Evolutionary conservation across 2,113 vertebrate genomes (phyloP), one percentile per base, ranked within the genome.

Genomic region (Urocolius indicus): DNA sequence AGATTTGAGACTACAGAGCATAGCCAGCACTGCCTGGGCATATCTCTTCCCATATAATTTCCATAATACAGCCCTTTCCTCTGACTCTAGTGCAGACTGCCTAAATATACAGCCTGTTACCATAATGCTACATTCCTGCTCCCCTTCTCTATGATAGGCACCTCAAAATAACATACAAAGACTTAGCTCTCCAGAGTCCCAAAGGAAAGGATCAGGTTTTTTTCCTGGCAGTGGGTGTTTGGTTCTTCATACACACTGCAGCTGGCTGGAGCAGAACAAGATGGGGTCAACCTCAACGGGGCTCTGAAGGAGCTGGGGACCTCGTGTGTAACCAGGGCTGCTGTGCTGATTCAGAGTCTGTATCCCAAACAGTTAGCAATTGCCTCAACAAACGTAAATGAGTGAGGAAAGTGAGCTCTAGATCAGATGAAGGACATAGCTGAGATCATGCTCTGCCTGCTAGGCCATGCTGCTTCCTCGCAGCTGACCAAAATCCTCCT

Each of bases 11-110:
- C 52, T 75, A 15, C 75, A 62, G 84, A 89, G 87, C 80, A 20
- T 10, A 11, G 91, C 89, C 91, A 93, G 74, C 69, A 4, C 62
- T 91, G 87, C 81, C 81, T 41, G 74, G 81, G 13, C 84, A 58
- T 89, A 5, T 87, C 81, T 79, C 67, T 90, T 54, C 89, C 91
- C 75, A 38, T 90, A 21, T 67, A 77, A 96, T 96, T 95, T 71
- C 84, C 27, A 26, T 90, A 73, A 79, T 41, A 9, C 78, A 89
- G 69, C 89, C 75, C 71, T 93, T 90, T 78, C 54, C 69, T 90
- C 89, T 4, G 36, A 22, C 51, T 87, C 65, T 2, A 22, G 2
- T 24, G 86, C 61, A 71, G 77, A 27, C 52, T 89, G 91, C 74
- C 63, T 73, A 85, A 95, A 89, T 67, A 59, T 10, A 85, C 71